Percentiles rank a stretch among this genome's conserved stretches.
Conservation (phyloP, 2,113 vertebrate species). For the Crotalus viridis region DNA sequence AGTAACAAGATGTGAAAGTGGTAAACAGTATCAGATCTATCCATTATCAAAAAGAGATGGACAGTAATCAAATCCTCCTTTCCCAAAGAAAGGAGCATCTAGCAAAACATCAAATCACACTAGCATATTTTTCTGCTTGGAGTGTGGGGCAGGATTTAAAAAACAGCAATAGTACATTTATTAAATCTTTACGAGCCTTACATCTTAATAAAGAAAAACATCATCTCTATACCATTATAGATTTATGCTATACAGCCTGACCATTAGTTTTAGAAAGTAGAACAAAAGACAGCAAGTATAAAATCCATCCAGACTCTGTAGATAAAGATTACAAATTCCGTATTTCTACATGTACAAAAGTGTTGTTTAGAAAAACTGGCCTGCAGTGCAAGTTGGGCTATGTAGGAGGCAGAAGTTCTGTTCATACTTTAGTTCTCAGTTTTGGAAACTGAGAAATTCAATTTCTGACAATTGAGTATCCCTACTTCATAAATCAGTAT, state of each 20-base stretch:
- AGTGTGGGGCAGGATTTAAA: background rate
- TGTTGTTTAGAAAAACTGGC: background rate
- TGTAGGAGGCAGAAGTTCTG: background rate
- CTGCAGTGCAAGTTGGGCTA: background rate
- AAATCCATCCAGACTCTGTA: background rate
- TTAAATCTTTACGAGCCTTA: background rate
- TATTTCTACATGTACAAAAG: background rate
- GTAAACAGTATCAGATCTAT: background rate
- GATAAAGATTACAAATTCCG: background rate
- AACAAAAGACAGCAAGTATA: background rate
- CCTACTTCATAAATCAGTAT: background rate
- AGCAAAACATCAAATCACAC: background rate
- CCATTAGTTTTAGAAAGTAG: background rate
- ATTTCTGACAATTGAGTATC: background rate
- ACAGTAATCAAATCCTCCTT: background rate
- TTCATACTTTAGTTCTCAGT: background rate
- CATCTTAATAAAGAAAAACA: background rate
- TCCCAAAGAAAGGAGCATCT: background rate
- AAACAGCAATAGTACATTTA: background rate
- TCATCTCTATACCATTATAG: background rate
- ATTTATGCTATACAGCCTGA: constrained; percentile 12
- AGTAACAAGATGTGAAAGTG: background rate
- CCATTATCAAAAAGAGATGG: background rate
- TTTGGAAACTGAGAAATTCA: background rate
- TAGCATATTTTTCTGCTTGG: background rate